Evolutionary conservation across 2,888 invertebrate species (phyloP), one percentile per base, ranked within the genome.

Genomic region (Galeruca laticollis): DNA sequence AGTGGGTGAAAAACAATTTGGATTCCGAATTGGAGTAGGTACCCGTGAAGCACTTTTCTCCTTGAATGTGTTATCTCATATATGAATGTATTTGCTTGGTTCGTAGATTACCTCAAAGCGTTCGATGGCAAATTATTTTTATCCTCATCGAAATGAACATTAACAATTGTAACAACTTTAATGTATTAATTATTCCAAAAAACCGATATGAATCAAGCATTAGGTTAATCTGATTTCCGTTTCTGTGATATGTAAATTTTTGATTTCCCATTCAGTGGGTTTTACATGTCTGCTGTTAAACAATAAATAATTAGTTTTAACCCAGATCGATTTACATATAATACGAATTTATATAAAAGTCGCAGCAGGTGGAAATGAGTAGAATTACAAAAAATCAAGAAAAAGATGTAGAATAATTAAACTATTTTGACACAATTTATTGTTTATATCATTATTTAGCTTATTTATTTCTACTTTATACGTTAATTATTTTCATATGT

Each of bases 281-380:
- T 51, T 76, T 75, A 77, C 80, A 76, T 78, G 75, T 77, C 75
- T 67, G 54, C n/a, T 74, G 74, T 75, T 75, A 5, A 77, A 78
- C 79, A 78, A 81, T 79, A 80, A 80, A 81, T 80, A 81, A 80
- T 80, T 80, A 77, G 70, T 71, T 78, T 74, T 74, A 61, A 75
- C 69, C 74, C 72, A 79, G 78, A 81, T 82, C 78, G 76, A 81
- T 81, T 81, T 80, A 76, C 82, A 82, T 82, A 80, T 77, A 81
- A 80, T 79, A 76, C 73, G 49, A 60, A 66, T 74, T 72, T 71
- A 70, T 69, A 73, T 15, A 10, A 49, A 31, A 31, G 54, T 15
- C 15, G 1, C 15, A 47, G 18, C 18, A 47, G 18, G 18, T 47
- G 47, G 9, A 47, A 9, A 15, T 15, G 15, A 15, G 8, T 15